These are phyloP conservation scores for Chrysodeixis includens DNA, from an alignment of 2,888 invertebrate species.

Conservation along the genomic window DNA sequence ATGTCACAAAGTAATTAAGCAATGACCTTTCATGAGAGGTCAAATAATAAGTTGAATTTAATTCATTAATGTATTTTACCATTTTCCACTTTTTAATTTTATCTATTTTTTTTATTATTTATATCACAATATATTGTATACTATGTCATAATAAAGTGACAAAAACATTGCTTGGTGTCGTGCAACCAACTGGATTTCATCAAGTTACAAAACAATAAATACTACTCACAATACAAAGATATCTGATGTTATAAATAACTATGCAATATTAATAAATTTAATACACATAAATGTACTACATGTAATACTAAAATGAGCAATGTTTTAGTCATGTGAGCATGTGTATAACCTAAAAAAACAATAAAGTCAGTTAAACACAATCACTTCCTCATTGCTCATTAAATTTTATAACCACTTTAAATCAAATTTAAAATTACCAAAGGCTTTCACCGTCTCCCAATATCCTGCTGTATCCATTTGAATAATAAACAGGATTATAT, in stretches of 20 bases:
- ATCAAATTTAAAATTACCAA: neutral
- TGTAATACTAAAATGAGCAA: neutral
- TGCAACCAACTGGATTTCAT: constrained; percentile 18
- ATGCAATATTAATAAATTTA: neutral
- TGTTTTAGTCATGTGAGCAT: constrained; percentile 33
- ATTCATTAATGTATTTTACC: neutral
- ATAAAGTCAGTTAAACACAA: constrained; percentile 16
- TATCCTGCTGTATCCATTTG: constrained; percentile 14
- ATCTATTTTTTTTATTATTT: neutral
- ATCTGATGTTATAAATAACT: neutral
- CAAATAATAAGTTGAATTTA: neutral
- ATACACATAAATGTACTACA: neutral
- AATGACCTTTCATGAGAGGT: neutral
- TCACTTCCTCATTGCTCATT: constrained; percentile 20
- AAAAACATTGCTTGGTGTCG: constrained; percentile 6
- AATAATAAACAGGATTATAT: constrained; percentile 27
- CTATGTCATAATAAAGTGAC: constrained; percentile 6
- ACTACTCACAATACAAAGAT: neutral
- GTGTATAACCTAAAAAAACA: constrained; percentile 53
- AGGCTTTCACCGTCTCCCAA: constrained; percentile 5
- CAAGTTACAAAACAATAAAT: neutral
- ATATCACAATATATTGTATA: constrained; percentile 5
- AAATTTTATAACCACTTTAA: neutral
- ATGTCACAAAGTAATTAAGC: neutral
- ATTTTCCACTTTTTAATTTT: neutral